Evolutionary conservation across 1,140 invertebrate species (phyloP), one percentile per base, ranked within the genome.

Genomic region (Leucophenga varia): DNA sequence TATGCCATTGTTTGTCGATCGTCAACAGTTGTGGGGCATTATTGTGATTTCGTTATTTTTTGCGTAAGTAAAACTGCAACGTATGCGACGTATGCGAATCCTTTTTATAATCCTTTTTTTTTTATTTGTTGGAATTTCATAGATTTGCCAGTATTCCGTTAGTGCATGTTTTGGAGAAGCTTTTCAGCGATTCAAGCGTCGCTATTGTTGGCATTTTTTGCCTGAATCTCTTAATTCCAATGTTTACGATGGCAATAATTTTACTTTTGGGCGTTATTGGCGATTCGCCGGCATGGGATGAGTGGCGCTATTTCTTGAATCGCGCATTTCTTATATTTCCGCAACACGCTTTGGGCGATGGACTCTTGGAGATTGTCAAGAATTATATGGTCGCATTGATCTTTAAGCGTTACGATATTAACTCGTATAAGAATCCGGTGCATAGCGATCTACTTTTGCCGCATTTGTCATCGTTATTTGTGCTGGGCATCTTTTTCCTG

Each of bases 121-220:
- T 31, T 0, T 8, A 3, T 16, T 34, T n/a, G n/a, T n/a, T n/a
- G n/a, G n/a, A n/a, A n/a, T n/a, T n/a, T n/a, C n/a, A 8, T 40
- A 74, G 71, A 45, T 79, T 82, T 74, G 65, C 82, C 52, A 77
- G 79, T 52, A 56, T 81, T 46, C 75, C 74, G 37, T 64, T 78
- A 63, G 72, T 78, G 2, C 81, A 86, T 70, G 55, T 84, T n/a
- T 63, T 72, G 0, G 83, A 85, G 61, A 85, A 85, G 61, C 50
- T 78, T 19, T 86, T 85, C 70, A 64, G 70, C 14, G 83, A 85
- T 51, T 74, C 83, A 0, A 85, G 82, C 54, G 68, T 86, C 12
- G 81, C 84, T 12, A 85, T 84, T 64, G 85, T 85, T 73, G 75
- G 83, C 1, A 78, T 86, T 8, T 86, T 85, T 63, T 85, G 83